phyloP scores from a whole-genome alignment of 2,888 invertebrate genomes.

The Pandemis cinnamomeana region DNA sequence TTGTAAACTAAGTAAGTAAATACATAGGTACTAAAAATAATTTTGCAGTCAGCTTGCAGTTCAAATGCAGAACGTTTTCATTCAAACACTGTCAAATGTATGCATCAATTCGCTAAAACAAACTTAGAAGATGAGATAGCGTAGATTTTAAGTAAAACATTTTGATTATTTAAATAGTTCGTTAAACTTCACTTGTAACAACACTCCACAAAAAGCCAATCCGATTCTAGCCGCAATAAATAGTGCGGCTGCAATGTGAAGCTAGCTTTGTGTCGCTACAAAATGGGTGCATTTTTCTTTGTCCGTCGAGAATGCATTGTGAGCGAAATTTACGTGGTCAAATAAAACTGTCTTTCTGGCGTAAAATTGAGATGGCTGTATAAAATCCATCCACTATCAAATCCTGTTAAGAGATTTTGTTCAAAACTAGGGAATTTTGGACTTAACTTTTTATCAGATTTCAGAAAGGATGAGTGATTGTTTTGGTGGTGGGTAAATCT shows the following conservation, averaged over 20 bases:
- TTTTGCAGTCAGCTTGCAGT: no score
- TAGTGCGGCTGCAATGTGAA: slow-evolving; percentile 4
- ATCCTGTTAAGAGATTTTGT: slow-evolving; percentile 8
- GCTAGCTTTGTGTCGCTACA: not conserved
- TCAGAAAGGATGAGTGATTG: no score
- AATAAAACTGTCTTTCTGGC: slow-evolving; percentile 32
- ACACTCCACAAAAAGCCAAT: slow-evolving; percentile 5
- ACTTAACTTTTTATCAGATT: not conserved
- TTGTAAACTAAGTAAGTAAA: no score
- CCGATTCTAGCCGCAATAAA: slow-evolving; percentile 21
- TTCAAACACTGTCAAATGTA: no score
- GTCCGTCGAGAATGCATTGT: slow-evolving; percentile 26
- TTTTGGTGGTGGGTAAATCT: no score
- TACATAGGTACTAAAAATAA: no score
- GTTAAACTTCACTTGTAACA: not conserved
- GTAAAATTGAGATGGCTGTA: slow-evolving; percentile 31
- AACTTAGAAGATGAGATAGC: not conserved
- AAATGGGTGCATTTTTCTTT: slow-evolving; percentile 23
- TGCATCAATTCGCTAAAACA: not conserved
- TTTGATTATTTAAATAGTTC: not conserved
- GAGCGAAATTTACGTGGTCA: slow-evolving; percentile 31
- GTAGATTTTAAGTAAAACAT: not conserved
- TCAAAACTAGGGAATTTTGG: not conserved
- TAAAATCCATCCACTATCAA: slow-evolving; percentile 18
- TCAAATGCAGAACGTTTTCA: no score